Evolutionary conservation across 2,888 invertebrate species (phyloP).

Genomic region (Dichetophora obliterata): DNA sequence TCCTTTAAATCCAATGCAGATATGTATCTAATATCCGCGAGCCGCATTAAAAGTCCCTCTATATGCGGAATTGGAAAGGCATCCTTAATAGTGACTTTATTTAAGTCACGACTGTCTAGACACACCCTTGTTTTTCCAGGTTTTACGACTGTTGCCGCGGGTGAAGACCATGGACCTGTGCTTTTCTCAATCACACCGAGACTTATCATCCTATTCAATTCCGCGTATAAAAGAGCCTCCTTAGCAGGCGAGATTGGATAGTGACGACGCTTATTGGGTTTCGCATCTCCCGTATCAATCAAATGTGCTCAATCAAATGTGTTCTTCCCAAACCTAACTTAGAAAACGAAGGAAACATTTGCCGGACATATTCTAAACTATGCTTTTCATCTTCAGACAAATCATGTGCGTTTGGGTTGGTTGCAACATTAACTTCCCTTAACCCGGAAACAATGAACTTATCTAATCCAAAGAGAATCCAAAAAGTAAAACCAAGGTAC

Average conservation of each 20-base stretch:
- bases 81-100: conserved; percentile 24
- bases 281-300: conserved; percentile 13
- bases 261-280: conserved; percentile 33
- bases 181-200: conserved; percentile 53
- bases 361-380: too few relatives aligned
- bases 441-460: not conserved
- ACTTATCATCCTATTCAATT: conserved; percentile 33
- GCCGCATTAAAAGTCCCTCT: not conserved
- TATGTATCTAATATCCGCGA: not conserved
- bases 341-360: conserved; percentile 23
- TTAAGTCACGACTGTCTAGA: conserved; percentile 19
- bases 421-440: conserved; percentile 10
- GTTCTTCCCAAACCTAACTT: conserved; percentile 25
- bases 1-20: not conserved
- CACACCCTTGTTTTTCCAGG: conserved; percentile 25
- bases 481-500: too few relatives aligned
- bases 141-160: conserved; percentile 15
- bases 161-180: conserved; percentile 21
- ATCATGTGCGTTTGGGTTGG: not conserved
- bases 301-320: conserved; percentile 19
- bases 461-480: too few relatives aligned
- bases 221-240: conserved; percentile 23
- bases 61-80: conserved; percentile 33
- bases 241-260: conserved; percentile 35
- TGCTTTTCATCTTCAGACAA: not conserved